These are phyloP conservation scores for Prunella strophiata DNA, from an alignment of 2,797 vertebrate genomes.

Conservation along the genomic window DNA sequence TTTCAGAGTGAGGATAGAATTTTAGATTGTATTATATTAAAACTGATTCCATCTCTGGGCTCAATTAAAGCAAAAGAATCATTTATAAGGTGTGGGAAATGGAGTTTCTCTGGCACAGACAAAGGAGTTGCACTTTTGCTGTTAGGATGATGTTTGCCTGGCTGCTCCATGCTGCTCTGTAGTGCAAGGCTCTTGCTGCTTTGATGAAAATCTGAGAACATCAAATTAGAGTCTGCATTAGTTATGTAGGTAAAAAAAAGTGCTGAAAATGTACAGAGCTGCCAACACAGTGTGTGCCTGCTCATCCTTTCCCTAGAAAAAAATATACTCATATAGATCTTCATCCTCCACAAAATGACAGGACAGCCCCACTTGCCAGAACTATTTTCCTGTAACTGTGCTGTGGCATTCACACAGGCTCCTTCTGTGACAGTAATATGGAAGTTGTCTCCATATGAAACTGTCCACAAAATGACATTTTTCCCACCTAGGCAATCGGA, in stretches of 20 bases:
- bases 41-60: not conserved
- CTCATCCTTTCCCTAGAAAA: not conserved
- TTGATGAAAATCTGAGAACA: not conserved
- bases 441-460: not conserved
- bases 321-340: not conserved
- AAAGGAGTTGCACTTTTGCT: not conserved
- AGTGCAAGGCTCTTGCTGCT: not conserved
- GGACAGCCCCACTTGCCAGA: not conserved
- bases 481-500: not conserved
- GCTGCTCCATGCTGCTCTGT: not conserved
- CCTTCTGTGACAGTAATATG: not conserved
- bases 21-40: not conserved
- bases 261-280: not conserved
- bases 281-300: not conserved
- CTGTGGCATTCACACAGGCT: not conserved
- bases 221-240: not conserved
- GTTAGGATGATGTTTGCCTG: not conserved
- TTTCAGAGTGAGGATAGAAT: not conserved
- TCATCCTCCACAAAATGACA: not conserved
- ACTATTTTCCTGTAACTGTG: not conserved
- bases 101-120: not conserved
- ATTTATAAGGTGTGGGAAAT: not conserved
- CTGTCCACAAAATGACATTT: not conserved
- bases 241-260: not conserved
- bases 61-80: not conserved